A percentile compares a stretch with the other conserved stretches of the same genome.
Evolutionary conservation across 2,888 invertebrate species (phyloP).

Genomic region (Torymus texanus): DNA sequence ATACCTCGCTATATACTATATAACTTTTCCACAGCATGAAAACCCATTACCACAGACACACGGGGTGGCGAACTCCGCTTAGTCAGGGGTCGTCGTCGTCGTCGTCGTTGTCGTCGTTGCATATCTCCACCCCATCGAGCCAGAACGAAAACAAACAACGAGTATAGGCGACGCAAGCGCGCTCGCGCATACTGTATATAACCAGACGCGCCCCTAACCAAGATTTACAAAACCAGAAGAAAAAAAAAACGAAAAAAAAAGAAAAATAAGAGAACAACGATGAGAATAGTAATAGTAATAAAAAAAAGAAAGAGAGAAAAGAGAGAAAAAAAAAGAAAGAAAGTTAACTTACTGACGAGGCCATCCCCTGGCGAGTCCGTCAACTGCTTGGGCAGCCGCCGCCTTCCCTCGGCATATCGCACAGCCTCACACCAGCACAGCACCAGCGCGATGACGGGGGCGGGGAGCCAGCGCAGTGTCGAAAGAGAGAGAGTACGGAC

Average conservation of each 20-base stretch:
- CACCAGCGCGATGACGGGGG: no score
- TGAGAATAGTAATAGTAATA: background rate
- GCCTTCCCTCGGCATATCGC: background rate
- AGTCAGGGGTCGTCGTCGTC: background rate
- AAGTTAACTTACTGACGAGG: slow-evolving; percentile 41
- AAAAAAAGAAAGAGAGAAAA: no score
- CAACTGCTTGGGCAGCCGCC: slow-evolving; percentile 25
- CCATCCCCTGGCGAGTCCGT: slow-evolving; percentile 44
- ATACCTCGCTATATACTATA: no score
- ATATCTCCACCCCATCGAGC: background rate
- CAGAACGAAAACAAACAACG: slow-evolving; percentile 19
- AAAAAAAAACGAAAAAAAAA: background rate
- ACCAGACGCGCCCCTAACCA: no score
- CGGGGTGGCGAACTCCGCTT: no score
- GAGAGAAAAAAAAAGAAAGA: background rate
- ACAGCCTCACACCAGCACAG: no score
- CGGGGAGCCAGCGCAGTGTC: no score
- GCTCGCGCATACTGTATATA: no score
- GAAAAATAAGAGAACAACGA: background rate
- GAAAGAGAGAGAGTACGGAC: no score
- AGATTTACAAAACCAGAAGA: no score
- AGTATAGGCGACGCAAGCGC: background rate
- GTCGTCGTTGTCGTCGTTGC: background rate
- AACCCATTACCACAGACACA: no score
- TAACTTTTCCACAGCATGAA: no score